Conservation (phyloP, 2,888 invertebrate genomes). For the Plagodis dolabraria region DNA sequence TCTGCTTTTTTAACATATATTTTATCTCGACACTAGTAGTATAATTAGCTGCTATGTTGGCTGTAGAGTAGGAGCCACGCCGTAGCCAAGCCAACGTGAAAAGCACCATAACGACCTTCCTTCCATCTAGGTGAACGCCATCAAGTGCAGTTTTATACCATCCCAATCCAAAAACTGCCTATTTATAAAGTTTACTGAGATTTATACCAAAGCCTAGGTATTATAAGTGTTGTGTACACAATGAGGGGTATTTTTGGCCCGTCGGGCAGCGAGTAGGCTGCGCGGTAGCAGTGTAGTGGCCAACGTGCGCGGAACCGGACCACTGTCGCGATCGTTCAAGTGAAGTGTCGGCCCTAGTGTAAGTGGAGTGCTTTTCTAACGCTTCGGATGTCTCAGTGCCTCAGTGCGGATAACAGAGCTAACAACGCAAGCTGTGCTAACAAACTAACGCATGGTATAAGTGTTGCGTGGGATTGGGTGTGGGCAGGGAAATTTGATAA, state of each 20-base stretch:
- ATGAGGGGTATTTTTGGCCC: slow-evolving; percentile 78
- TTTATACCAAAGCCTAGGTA: slow-evolving; percentile 73
- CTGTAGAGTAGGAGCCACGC: slow-evolving; percentile 1
- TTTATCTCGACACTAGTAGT: not conserved
- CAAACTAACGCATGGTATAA: slow-evolving; percentile 78
- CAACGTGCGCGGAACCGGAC: slow-evolving; percentile 47
- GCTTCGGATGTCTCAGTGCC: slow-evolving; percentile 47
- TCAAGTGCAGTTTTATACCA: slow-evolving; percentile 45
- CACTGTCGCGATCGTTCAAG: slow-evolving; percentile 44
- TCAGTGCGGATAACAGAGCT: slow-evolving; percentile 49
- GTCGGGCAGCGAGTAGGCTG: slow-evolving; percentile 58
- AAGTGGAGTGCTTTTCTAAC: slow-evolving; percentile 73
- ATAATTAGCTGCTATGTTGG: slow-evolving; percentile 5
- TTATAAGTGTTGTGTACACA: slow-evolving; percentile 81
- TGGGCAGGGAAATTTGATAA: slow-evolving; percentile 84
- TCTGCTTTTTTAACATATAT: too few species aligned
- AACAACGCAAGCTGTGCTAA: slow-evolving; percentile 65
- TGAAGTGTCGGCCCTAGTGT: slow-evolving; percentile 55
- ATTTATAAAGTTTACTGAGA: slow-evolving; percentile 70
- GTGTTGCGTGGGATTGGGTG: slow-evolving; percentile 64
- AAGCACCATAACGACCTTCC: slow-evolving; percentile 18
- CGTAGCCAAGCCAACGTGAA: slow-evolving; percentile 1
- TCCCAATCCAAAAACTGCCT: slow-evolving; percentile 43
- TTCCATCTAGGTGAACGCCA: slow-evolving; percentile 50
- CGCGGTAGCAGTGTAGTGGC: slow-evolving; percentile 60